A percentile compares a stretch with the other conserved stretches of the same genome.
phyloP scores from a whole-genome alignment of 2,888 invertebrate species.

The Hylaea fasciaria region DNA sequence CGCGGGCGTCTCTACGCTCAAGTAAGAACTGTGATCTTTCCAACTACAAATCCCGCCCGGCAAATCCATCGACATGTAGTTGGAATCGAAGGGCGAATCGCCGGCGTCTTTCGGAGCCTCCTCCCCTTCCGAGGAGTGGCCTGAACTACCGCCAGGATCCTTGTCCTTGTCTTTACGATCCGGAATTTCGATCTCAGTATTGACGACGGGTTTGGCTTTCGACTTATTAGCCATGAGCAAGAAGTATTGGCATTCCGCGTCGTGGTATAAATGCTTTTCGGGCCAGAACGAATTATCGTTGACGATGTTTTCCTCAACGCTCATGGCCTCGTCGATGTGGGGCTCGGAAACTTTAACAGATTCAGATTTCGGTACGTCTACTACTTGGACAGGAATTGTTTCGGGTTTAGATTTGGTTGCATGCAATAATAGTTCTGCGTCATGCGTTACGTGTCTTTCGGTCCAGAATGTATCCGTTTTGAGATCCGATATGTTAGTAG shows the following conservation, averaged over 20 bases:
- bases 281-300: constrained; percentile 85
- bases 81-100: constrained; percentile 79
- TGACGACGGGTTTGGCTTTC: constrained; percentile 58
- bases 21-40: constrained; percentile 92
- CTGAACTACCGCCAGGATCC: constrained; percentile 86
- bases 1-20: constrained; percentile 82
- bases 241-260: constrained; percentile 87
- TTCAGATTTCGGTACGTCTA: constrained; percentile 38
- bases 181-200: constrained; percentile 53
- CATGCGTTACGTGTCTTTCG: constrained; percentile 83
- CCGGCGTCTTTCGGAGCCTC: constrained; percentile 64
- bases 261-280: constrained; percentile 86
- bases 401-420: constrained; percentile 53
- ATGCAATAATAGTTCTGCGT: constrained; percentile 80
- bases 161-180: constrained; percentile 86
- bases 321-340: constrained; percentile 44
- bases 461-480: constrained; percentile 86
- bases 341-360: constrained; percentile 34
- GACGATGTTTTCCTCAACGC: constrained; percentile 63
- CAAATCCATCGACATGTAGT: constrained; percentile 88
- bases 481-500: constrained; percentile 68
- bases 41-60: constrained; percentile 93
- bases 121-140: constrained; percentile 79
- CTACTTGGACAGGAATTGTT: constrained; percentile 32
- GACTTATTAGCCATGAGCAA: constrained; percentile 78